Evolutionary conservation across 2,113 vertebrate species (phyloP), one percentile per base, ranked within the genome.

Genomic region (Phyllostomus hastatus): DNA sequence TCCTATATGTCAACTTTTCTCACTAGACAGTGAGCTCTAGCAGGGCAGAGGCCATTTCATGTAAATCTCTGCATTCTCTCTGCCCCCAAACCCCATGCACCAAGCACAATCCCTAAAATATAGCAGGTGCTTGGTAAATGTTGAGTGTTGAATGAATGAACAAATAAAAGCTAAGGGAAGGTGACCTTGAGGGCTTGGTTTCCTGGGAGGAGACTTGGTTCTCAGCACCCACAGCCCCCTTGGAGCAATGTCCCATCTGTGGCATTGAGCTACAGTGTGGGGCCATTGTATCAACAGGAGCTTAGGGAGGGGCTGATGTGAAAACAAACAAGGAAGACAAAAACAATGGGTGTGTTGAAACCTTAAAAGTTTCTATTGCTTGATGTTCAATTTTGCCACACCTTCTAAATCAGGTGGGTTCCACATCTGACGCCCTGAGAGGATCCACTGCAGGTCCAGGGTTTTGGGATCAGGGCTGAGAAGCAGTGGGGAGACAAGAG

Each of bases 321-420:
- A 92, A 96, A 96, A 97, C 90, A 97, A 97, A 97, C 84, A 97
- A 66, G 85, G 89, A 96, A 96, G 92, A 89, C 54, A 82, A 96
- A 97, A 97, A 96, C 91, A 96, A 96, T 67, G 22, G 33, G 66
- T 90, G 69, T 98, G 97, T 96, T 96, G 97, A 96, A 98, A 98
- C 92, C 83, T 93, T 90, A 67, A 89, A 95, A 96, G 88, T 24
- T 91, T 82, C 94, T 95, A 67, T 85, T 94, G 91, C 72, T 84
- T 91, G 66, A 33, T 76, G 28, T 81, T 96, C 67, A 67, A 73
- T 75, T n/a, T 72, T 75, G 87, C 90, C 83, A 59, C 48, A 0
- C 87, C 90, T 96, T 70, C 22, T 52, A 75, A 67, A 72, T 89
- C 66, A 88, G 70, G 81, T 66, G 46, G 24, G 12, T 81, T 87